Evolutionary conservation across 2,797 vertebrate species (phyloP).

Genomic region (Carduelis carduelis): DNA sequence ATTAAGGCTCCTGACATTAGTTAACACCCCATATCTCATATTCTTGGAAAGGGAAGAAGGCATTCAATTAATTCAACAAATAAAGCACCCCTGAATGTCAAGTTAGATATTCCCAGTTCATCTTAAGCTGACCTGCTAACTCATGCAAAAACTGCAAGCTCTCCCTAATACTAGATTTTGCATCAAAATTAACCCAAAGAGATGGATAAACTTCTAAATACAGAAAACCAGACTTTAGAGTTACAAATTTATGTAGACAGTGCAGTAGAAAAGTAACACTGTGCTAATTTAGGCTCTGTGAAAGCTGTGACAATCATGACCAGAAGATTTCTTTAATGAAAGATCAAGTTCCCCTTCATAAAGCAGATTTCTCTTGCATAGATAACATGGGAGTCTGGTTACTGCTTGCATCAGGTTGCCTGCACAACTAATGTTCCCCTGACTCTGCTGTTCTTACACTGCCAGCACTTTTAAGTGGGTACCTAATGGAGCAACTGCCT

Average conservation of each 20-base stretch:
- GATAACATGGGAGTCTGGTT: neutral
- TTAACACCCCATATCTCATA: neutral
- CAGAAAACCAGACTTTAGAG: neutral
- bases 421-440: neutral
- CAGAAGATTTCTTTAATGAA: neutral
- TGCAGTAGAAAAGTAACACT: neutral
- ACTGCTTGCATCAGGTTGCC: neutral
- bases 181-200: neutral
- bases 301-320: neutral
- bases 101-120: neutral
- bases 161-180: neutral
- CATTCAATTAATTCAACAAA: neutral
- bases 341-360: neutral
- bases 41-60: neutral
- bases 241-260: neutral
- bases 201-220: neutral
- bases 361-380: neutral
- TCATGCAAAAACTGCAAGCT: neutral
- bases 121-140: neutral
- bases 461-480: neutral
- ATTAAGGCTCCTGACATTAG: neutral
- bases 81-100: neutral
- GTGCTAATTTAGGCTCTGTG: neutral
- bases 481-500: neutral
- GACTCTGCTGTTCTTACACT: neutral